phyloP scores from a whole-genome alignment of 1,140 invertebrate genomes.

The Probaryconus sp. region DNA sequence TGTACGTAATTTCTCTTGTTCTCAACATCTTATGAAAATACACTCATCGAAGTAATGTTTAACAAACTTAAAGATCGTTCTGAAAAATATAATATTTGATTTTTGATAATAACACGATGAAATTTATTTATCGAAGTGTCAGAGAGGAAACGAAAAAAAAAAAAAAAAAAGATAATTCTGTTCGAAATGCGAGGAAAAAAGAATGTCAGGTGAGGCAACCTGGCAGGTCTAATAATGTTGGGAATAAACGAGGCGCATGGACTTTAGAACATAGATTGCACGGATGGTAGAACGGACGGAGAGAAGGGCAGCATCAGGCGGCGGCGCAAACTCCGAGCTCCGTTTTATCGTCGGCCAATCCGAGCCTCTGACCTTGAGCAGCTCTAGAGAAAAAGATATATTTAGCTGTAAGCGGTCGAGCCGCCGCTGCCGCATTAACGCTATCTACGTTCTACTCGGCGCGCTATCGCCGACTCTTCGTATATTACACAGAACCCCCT shows the following conservation, averaged over 20 bases:
- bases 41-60: too few relatives aligned
- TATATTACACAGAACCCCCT: slow-evolving; percentile 54
- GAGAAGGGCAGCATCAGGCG: slow-evolving; percentile 46
- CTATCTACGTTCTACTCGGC: slow-evolving; percentile 50
- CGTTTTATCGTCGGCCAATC: slow-evolving; percentile 73
- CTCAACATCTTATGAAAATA: too few relatives aligned
- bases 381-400: slow-evolving; percentile 74
- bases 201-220: slow-evolving; percentile 61
- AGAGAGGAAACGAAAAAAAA: background rate
- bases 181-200: slow-evolving; percentile 30
- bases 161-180: slow-evolving; percentile 2
- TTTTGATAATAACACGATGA: too few relatives aligned
- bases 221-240: slow-evolving; percentile 59
- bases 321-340: slow-evolving; percentile 61
- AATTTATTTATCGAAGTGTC: too few relatives aligned
- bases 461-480: slow-evolving; percentile 44
- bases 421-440: slow-evolving; percentile 61
- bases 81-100: too few relatives aligned
- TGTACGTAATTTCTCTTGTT: too few relatives aligned
- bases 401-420: slow-evolving; percentile 71
- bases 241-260: slow-evolving; percentile 59
- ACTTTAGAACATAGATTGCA: slow-evolving; percentile 55
- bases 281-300: slow-evolving; percentile 59
- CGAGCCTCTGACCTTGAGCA: slow-evolving; percentile 72
- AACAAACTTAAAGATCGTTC: too few relatives aligned